Percentiles rank a stretch among this genome's conserved stretches.
Conservation (phyloP, 1,140 invertebrate species). For the Heliothis virescens region DNA sequence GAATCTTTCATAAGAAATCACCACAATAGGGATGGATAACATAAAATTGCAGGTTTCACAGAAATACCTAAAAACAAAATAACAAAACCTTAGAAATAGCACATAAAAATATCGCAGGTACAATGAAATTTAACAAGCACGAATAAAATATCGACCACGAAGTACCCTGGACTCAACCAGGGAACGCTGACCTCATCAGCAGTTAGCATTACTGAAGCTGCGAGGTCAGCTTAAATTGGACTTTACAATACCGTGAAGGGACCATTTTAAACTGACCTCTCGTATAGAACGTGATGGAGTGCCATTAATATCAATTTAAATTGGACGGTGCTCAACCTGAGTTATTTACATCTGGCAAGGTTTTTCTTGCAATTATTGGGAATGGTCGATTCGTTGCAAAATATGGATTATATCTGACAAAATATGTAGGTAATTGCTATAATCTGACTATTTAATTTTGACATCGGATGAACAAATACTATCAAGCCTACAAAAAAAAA, state of each 20-base stretch:
- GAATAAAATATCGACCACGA: constrained; percentile 80
- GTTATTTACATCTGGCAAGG: constrained; percentile 71
- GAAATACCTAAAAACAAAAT: constrained; percentile 66
- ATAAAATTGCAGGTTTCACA: background rate
- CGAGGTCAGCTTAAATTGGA: constrained; percentile 36
- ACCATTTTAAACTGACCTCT: constrained; percentile 53
- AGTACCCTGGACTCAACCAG: constrained; percentile 50
- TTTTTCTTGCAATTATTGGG: constrained; percentile 75
- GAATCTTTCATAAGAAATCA: background rate
- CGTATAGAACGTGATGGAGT: background rate
- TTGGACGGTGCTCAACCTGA: constrained; percentile 54
- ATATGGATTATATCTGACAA: constrained; percentile 70
- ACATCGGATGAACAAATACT: no score
- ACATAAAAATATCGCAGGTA: constrained; percentile 72
- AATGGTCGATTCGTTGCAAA: constrained; percentile 74
- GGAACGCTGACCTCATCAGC: background rate
- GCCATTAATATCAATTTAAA: constrained; percentile 46
- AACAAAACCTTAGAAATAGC: constrained; percentile 68
- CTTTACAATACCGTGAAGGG: constrained; percentile 12
- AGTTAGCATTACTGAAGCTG: background rate
- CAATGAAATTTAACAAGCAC: constrained; percentile 79
- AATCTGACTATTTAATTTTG: no score
- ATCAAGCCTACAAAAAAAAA: no score
- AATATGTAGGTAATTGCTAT: no score
- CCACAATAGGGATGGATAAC: background rate